These are phyloP conservation scores for Gorsachius goisagi DNA, from an alignment of 2,113 vertebrate species.

Conservation along the genomic window DNA sequence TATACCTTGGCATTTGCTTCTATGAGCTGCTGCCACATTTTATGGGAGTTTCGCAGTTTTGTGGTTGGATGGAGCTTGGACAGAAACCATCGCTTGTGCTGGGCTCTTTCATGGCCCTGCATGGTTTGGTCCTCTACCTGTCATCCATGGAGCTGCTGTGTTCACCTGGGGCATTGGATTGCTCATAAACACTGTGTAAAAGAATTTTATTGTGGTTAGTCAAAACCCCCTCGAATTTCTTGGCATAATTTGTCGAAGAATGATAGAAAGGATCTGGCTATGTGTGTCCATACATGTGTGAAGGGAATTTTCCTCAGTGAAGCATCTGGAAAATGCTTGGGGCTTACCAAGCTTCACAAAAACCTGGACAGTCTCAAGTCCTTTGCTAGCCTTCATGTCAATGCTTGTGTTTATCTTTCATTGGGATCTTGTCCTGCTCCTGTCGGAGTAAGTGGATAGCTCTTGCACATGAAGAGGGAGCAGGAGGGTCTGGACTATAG, in stretches of 20 bases:
- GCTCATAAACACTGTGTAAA: not conserved
- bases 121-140: not conserved
- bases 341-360: not conserved
- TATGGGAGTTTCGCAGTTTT: not conserved
- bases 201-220: not conserved
- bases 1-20: not conserved
- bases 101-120: not conserved
- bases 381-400: not conserved
- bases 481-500: not conserved
- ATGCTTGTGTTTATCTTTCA: not conserved
- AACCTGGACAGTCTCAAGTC: not conserved
- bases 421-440: not conserved
- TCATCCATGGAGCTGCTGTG: not conserved
- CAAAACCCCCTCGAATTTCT: not conserved
- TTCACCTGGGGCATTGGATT: not conserved
- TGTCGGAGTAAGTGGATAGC: not conserved
- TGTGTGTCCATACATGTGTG: not conserved
- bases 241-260: not conserved
- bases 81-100: not conserved
- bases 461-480: not conserved
- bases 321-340: not conserved
- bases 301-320: not conserved
- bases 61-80: not conserved
- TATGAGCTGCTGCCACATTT: not conserved
- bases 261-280: not conserved